phyloP scores from a whole-genome alignment of 2,888 invertebrate genomes.

The Xanthia togata region DNA sequence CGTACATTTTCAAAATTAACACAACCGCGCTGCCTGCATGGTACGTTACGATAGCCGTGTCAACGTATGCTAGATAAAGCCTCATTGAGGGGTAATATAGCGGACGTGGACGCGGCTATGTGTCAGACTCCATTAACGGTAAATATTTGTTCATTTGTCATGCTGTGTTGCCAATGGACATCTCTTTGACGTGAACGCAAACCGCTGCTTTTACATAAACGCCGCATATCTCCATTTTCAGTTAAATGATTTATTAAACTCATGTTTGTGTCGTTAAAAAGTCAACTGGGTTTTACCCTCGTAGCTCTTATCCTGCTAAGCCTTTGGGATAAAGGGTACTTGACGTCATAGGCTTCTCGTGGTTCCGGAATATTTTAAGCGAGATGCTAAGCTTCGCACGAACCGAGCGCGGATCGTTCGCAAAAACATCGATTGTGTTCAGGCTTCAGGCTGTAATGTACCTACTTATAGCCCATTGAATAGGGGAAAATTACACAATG shows the following conservation, averaged over 20 bases:
- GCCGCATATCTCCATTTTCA: constrained; percentile 57
- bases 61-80: constrained; percentile 63
- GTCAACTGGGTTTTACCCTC: constrained; percentile 57
- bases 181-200: constrained; percentile 72
- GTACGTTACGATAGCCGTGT: constrained; percentile 51
- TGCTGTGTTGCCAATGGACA: constrained; percentile 70
- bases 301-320: constrained; percentile 56
- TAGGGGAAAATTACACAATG: background rate
- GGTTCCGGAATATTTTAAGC: constrained; percentile 55
- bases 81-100: constrained; percentile 71
- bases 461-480: background rate
- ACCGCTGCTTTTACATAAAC: constrained; percentile 69
- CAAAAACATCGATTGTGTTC: constrained; percentile 39
- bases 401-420: constrained; percentile 25
- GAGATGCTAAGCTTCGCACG: constrained; percentile 24
- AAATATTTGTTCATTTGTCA: constrained; percentile 85
- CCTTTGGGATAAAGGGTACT: constrained; percentile 61
- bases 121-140: constrained; percentile 81
- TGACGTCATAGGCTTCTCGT: constrained; percentile 61
- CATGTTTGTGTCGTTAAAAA: constrained; percentile 57
- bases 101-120: constrained; percentile 72
- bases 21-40: constrained; percentile 19
- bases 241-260: constrained; percentile 63
- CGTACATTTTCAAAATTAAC: constrained; percentile 64
- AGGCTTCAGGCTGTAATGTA: constrained; percentile 4